Evolutionary conservation across 2,113 vertebrate species (phyloP), one percentile per base, ranked within the genome.

Genomic region (Morone saxatilis): DNA sequence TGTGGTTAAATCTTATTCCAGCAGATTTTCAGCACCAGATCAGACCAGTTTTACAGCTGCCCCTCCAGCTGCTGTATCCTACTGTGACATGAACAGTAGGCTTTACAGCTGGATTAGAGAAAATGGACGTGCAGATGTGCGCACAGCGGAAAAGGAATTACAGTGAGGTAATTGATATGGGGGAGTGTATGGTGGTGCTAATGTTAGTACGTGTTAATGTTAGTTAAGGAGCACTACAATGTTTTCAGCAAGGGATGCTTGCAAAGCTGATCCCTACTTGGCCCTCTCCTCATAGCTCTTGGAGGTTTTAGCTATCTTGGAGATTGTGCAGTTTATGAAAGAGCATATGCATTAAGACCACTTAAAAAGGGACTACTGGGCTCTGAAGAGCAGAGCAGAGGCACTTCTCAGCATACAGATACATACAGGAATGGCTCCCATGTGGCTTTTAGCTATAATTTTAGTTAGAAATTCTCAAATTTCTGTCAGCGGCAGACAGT

Each of bases 291-390:
- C 38, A 67, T 74, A 81, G 72, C 81, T 77, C 61, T 38, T 71
- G 48, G 45, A 48, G 54, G 31, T 82, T 86, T 83, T 43, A 67
- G 80, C 68, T 47, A 41, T 80, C 65, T 81, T 71, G 40, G 60
- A 57, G 47, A 86, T 50, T 67, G 60, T 67, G 69, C 71, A 71
- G 43, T 86, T 83, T 78, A 83, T 92, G 56, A 80, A 85, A 86
- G 17, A 78, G 68, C 70, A 80, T 43, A 38, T 72, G 82, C 82
- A 91, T 83, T 80, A 75, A 75, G 79, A 88, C 45, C 83, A 90
- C 79, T 89, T 88, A 86, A 88, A 85, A 91, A 61, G 40, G 62
- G 70, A 71, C 88, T 61, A 62, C 53, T 57, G 71, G 76, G 81
- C 71, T 76, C 45, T 40, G 53, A 73, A 83, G 80, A 76, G 73